Conservation (phyloP, 2,888 invertebrate genomes). For the Odontocolon sp. region DNA sequence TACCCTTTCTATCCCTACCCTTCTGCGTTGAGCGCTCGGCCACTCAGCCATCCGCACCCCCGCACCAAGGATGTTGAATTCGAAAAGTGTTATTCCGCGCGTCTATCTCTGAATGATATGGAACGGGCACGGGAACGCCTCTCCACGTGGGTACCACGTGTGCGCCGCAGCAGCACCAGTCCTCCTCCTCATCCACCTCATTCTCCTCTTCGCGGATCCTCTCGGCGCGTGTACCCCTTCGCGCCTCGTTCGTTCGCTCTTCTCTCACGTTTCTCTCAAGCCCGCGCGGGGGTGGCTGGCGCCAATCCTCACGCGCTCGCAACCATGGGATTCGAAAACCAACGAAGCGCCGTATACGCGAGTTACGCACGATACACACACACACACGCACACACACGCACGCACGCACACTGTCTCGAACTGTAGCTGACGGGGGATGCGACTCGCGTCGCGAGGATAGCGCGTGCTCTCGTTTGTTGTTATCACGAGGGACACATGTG, state of each 20-base stretch:
- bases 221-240: conserved; percentile 61
- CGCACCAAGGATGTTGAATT: conserved; percentile 79
- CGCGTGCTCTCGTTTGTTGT: conserved; percentile 29
- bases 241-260: conserved; percentile 2
- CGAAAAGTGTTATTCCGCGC: conserved; percentile 81
- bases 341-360: conserved; percentile 42
- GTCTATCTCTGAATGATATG: conserved; percentile 81
- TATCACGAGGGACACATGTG: conserved; percentile 33
- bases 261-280: conserved; percentile 22
- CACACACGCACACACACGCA: conserved; percentile 16
- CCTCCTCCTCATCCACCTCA: conserved; percentile 43
- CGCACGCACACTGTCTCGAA: conserved; percentile 32
- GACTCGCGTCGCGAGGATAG: conserved; percentile 23
- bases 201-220: conserved; percentile 55
- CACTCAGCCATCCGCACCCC: not conserved
- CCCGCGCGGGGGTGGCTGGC: conserved; percentile 40
- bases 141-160: conserved; percentile 78
- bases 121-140: conserved; percentile 77
- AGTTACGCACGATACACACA: conserved; percentile 37
- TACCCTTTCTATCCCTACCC: not conserved
- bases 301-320: conserved; percentile 54
- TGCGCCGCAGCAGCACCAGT: conserved; percentile 64
- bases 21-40: not conserved
- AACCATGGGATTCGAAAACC: conserved; percentile 34
- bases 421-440: conserved; percentile 9